Evolutionary conservation across 2,113 vertebrate genomes (phyloP).

Genomic region (Barbus barbus): DNA sequence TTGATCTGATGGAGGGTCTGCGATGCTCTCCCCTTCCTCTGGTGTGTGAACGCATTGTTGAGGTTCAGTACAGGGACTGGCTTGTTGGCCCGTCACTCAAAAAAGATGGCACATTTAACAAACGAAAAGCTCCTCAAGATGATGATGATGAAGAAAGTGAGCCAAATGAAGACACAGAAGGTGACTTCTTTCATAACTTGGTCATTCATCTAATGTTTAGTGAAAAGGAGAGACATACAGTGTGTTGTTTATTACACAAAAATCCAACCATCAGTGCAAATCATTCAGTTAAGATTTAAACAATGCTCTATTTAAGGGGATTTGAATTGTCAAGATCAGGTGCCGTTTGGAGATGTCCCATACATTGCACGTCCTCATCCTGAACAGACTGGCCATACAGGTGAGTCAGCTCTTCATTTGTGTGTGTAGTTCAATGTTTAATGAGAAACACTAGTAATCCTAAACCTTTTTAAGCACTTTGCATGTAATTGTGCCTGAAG

Average conservation of each 20-base stretch:
- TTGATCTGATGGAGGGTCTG: conserved; percentile 84
- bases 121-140: conserved; percentile 61
- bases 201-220: background rate
- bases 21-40: conserved; percentile 74
- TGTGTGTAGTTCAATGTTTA: background rate
- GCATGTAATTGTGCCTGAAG: background rate
- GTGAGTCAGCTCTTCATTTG: conserved; percentile 67
- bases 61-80: conserved; percentile 85
- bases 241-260: background rate
- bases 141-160: conserved; percentile 32
- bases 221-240: background rate
- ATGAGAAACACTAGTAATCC: background rate
- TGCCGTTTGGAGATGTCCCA: conserved; percentile 69
- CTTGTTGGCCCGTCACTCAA: conserved; percentile 77
- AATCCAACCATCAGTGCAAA: background rate
- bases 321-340: conserved; percentile 17
- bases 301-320: conserved; percentile 58
- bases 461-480: background rate
- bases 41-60: conserved; percentile 82
- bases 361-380: conserved; percentile 84
- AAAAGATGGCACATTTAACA: conserved; percentile 74
- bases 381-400: conserved; percentile 83
- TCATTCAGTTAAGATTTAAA: background rate
- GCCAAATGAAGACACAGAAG: conserved; percentile 58
- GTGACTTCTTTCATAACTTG: conserved; percentile 57